Conservation (phyloP, 2,888 invertebrate species). For the Sinohyriopsis cumingii region DNA sequence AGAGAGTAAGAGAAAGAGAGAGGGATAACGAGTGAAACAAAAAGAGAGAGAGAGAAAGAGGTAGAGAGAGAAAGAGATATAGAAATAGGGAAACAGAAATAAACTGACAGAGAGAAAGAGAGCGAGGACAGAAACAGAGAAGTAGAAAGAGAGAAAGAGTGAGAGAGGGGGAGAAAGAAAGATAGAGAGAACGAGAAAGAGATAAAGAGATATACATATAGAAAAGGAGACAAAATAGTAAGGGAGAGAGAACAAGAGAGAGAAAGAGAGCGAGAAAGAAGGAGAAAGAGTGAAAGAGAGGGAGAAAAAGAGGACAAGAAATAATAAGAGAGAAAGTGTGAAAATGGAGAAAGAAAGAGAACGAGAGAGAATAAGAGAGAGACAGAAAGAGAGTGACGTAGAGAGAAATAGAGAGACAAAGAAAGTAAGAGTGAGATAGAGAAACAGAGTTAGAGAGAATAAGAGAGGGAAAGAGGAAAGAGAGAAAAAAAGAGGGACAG, state of each 20-base stretch:
- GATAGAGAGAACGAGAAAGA: background rate
- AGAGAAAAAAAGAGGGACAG: background rate
- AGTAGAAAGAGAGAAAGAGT: background rate
- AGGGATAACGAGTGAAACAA: background rate
- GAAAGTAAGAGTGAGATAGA: background rate
- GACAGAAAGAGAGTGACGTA: background rate
- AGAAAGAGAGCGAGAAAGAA: no score
- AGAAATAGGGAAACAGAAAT: background rate
- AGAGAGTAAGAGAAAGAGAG: background rate
- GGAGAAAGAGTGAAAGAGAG: background rate
- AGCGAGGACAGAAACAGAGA: background rate
- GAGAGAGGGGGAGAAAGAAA: no score
- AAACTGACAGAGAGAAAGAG: background rate
- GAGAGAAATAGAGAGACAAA: background rate
- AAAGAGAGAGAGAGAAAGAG: background rate
- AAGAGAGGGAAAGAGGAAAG: background rate
- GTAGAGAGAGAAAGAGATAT: background rate
- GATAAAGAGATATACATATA: background rate
- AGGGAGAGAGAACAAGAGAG: background rate
- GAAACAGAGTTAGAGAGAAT: background rate
- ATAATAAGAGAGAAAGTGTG: constrained; percentile 4
- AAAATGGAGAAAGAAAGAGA: constrained; percentile 10
- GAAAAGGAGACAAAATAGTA: background rate
- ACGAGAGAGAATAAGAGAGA: constrained; percentile 13
- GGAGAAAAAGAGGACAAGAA: constrained; percentile 3